These are phyloP conservation scores for Triops cancriformis DNA, from an alignment of 1,140 invertebrate species.

Conservation along the genomic window DNA sequence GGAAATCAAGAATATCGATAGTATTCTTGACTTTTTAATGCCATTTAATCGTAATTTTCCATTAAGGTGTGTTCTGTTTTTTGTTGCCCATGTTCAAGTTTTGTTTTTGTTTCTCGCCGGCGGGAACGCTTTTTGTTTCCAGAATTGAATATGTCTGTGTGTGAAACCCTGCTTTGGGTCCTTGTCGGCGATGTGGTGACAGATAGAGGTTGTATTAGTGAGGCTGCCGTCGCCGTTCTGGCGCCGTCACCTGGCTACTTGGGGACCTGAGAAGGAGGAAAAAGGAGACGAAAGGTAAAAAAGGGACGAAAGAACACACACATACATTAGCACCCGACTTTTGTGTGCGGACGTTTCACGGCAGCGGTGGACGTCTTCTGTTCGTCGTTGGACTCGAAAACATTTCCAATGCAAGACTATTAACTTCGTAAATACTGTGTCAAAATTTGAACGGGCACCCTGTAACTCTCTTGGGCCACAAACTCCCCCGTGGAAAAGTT, in stretches of 20 bases:
- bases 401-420: too few relatives aligned
- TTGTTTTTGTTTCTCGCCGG: not conserved
- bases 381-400: too few relatives aligned
- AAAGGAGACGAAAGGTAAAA: not conserved
- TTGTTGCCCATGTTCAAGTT: too few relatives aligned
- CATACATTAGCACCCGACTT: not conserved
- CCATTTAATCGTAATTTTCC: too few relatives aligned
- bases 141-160: not conserved
- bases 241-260: conserved; percentile 9
- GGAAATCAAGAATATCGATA: too few relatives aligned
- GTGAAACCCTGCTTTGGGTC: not conserved
- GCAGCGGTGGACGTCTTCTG: too few relatives aligned
- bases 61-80: too few relatives aligned
- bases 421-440: too few relatives aligned
- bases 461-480: too few relatives aligned
- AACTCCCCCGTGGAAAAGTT: not conserved
- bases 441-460: too few relatives aligned
- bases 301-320: not conserved
- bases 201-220: conserved; percentile 14
- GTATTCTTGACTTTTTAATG: too few relatives aligned
- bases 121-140: not conserved
- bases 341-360: too few relatives aligned
- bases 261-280: not conserved
- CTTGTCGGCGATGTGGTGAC: conserved; percentile 12
- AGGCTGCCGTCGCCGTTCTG: conserved; percentile 2